Percentiles rank a stretch among this genome's conserved stretches.
Evolutionary conservation across 2,113 vertebrate species (phyloP).

Genomic region (Pituophis catenifer): DNA sequence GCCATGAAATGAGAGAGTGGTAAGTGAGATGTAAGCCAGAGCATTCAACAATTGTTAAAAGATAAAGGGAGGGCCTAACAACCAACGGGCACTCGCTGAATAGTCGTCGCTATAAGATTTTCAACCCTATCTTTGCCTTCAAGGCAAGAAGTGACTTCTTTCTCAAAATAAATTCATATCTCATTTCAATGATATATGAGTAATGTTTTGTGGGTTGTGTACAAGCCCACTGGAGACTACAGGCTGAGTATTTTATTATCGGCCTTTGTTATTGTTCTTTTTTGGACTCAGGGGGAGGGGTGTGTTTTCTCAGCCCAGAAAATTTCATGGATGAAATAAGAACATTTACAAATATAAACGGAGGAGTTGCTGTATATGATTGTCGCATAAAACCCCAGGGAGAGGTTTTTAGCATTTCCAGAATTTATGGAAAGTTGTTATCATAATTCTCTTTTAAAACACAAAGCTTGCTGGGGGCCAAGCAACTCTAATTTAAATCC

Average conservation of each 20-base stretch:
- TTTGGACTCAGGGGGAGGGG: conserved; percentile 1
- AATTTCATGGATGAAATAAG: conserved; percentile 19
- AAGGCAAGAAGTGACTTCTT: not conserved
- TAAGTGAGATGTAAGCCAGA: not conserved
- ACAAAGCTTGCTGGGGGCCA: conserved; percentile 24
- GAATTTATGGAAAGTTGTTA: conserved; percentile 44
- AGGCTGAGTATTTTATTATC: not conserved
- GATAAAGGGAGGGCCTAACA: not conserved
- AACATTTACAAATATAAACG: conserved; percentile 8
- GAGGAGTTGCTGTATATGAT: conserved; percentile 12
- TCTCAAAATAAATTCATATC: not conserved
- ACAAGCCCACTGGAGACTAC: not conserved
- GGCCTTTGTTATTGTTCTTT: not conserved
- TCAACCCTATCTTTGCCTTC: not conserved
- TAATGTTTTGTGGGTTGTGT: not conserved
- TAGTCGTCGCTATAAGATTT: not conserved
- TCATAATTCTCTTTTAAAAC: conserved; percentile 43
- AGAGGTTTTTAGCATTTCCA: conserved; percentile 6
- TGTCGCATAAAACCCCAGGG: conserved; percentile 1
- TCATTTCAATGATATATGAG: not conserved
- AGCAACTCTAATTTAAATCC: not conserved
- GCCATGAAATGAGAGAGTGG: not conserved
- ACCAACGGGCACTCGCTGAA: not conserved
- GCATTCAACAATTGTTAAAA: not conserved
- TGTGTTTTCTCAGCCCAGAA: conserved; percentile 2